Evolutionary conservation across 2,113 vertebrate genomes (phyloP).

Genomic region (Hydrochoerus hydrochaeris): DNA sequence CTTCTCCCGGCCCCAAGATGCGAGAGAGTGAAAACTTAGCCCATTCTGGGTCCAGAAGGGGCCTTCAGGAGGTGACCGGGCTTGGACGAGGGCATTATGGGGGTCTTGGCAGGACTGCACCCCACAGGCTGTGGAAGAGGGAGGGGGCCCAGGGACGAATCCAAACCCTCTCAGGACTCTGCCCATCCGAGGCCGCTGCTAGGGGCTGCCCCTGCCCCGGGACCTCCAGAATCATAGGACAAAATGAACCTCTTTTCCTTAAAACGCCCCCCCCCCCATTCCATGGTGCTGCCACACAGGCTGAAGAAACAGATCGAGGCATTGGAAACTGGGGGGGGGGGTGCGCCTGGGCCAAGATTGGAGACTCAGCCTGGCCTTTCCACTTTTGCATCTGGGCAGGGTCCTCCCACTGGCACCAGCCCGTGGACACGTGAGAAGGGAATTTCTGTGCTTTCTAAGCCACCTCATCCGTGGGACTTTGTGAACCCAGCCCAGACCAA

Average conservation of each 20-base stretch:
- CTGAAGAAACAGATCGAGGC: not conserved
- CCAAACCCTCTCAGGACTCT: not conserved
- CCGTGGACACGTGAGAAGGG: not conserved
- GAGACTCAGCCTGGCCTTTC: not conserved
- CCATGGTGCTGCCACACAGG: not conserved
- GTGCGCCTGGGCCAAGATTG: no score
- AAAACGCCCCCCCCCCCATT: not conserved
- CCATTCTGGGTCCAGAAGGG: not conserved
- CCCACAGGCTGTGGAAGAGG: not conserved
- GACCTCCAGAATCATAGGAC: not conserved
- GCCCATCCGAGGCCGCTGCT: no score
- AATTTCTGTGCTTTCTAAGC: not conserved
- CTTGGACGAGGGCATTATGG: not conserved
- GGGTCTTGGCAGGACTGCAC: not conserved
- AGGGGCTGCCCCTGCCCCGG: not conserved
- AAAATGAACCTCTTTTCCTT: no score
- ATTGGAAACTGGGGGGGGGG: no score
- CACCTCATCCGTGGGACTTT: not conserved
- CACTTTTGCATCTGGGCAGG: not conserved
- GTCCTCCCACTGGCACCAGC: fast-evolving
- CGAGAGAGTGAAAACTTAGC: not conserved
- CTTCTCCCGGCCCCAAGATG: not conserved
- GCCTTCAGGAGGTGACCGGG: not conserved
- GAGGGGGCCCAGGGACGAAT: no score
- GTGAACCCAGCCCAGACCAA: not conserved